These are phyloP conservation scores for Rhinoptilus africanus DNA, from an alignment of 2,113 vertebrate genomes.

Conservation along the genomic window DNA sequence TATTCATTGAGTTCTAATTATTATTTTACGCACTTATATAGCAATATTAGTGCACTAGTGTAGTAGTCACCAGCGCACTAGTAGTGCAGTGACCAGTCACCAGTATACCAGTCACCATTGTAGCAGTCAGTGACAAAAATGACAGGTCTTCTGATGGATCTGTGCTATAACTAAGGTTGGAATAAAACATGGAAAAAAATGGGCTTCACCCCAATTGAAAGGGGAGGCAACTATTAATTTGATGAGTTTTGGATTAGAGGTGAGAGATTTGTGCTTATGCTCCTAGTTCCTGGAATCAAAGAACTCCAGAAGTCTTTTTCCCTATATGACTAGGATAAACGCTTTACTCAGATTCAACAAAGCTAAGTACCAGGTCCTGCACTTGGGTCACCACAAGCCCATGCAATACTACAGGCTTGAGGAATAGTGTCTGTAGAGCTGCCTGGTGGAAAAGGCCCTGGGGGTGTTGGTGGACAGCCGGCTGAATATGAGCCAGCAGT, in stretches of 20 bases:
- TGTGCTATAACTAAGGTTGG: not conserved
- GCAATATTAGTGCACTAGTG: not conserved
- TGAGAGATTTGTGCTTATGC: not conserved
- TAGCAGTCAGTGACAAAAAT: not conserved
- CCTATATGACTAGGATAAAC: not conserved
- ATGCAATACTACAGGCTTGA: accelerated
- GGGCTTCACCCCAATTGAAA: not conserved
- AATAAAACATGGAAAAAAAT: not conserved
- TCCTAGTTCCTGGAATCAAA: not conserved
- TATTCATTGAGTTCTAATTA: constrained; percentile 41
- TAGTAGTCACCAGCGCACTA: not conserved
- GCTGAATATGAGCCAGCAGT: not conserved
- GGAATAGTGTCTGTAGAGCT: not conserved
- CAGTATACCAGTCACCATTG: not conserved
- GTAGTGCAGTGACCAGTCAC: not conserved
- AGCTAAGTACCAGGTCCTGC: not conserved
- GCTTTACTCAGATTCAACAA: not conserved
- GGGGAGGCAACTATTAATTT: not conserved
- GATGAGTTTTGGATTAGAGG: not conserved
- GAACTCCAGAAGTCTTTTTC: not conserved
- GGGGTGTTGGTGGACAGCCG: accelerated
- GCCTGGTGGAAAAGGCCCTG: not conserved
- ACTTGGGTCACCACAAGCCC: not conserved
- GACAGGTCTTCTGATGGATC: not conserved
- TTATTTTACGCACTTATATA: constrained; percentile 31